phyloP scores from a whole-genome alignment of 2,797 vertebrate species.

The Anguilla marmorata region DNA sequence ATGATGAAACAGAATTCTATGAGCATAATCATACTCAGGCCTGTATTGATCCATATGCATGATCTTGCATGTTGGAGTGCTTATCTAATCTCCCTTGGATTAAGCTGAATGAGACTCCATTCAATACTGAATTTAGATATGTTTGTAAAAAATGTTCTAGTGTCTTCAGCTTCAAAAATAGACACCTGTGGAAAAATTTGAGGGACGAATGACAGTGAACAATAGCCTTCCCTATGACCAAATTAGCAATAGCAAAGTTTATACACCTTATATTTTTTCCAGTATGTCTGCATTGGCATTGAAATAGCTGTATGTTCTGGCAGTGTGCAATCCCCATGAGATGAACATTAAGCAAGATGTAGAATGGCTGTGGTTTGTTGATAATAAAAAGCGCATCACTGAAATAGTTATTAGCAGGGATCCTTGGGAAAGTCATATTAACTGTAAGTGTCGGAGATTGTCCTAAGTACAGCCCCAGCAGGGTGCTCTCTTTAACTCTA shows the following conservation, averaged over 20 bases:
- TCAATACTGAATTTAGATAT: not conserved
- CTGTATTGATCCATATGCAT: not conserved
- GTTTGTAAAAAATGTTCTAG: not conserved
- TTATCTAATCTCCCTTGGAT: not conserved
- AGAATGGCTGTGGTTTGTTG: conserved; percentile 61
- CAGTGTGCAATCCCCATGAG: conserved; percentile 73
- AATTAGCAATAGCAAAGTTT: conserved; percentile 11
- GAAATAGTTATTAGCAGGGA: conserved; percentile 74
- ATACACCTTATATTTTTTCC: conserved; percentile 41
- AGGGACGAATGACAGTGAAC: not conserved
- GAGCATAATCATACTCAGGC: not conserved
- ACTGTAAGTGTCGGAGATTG: conserved; percentile 79
- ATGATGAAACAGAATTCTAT: not conserved
- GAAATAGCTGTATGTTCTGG: conserved; percentile 64
- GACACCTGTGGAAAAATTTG: not conserved
- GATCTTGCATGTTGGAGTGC: not conserved
- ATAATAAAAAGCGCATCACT: conserved; percentile 73
- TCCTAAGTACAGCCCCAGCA: conserved; percentile 73
- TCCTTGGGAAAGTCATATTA: conserved; percentile 75
- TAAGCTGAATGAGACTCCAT: not conserved
- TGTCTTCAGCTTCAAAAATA: not conserved
- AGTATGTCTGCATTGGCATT: conserved; percentile 65
- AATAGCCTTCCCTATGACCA: conserved; percentile 6
- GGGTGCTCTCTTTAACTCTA: conserved; percentile 77
- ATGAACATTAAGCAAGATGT: conserved; percentile 81